phyloP scores from a whole-genome alignment of 2,797 vertebrate species.

The Dallia pectoralis region DNA sequence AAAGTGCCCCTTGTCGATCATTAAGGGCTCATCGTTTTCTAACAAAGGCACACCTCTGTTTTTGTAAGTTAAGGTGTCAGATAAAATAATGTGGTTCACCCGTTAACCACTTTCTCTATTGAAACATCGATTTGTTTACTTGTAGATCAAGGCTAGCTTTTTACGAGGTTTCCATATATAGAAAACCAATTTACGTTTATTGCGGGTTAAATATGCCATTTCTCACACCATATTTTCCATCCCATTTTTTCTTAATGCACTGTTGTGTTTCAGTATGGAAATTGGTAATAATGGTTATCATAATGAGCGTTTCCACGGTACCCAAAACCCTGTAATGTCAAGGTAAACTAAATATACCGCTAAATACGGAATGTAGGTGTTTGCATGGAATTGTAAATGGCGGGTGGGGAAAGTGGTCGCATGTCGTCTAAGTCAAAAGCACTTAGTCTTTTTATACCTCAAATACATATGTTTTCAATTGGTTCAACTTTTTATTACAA shows the following conservation, averaged over 20 bases:
- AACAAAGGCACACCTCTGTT: constrained; percentile 48
- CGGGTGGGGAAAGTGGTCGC: constrained; percentile 11
- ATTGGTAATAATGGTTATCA: constrained; percentile 99
- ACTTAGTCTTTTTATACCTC: background rate
- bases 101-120: constrained; percentile 32
- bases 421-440: background rate
- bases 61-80: constrained; percentile 63
- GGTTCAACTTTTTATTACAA: too few relatives aligned
- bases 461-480: too few relatives aligned
- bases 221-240: constrained; percentile 55
- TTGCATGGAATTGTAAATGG: constrained; percentile 57
- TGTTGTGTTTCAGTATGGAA: constrained; percentile 92
- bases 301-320: constrained; percentile 88
- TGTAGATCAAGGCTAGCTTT: constrained; percentile 7
- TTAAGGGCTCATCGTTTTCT: constrained; percentile 69
- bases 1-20: constrained; percentile 70
- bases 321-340: constrained; percentile 86
- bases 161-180: constrained; percentile 23
- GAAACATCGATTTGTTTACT: constrained; percentile 31
- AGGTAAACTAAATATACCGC: constrained; percentile 87
- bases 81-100: constrained; percentile 56
- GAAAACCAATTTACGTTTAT: constrained; percentile 24
- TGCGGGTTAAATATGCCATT: constrained; percentile 54
- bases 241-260: constrained; percentile 49
- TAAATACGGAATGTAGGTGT: constrained; percentile 15